Base-by-base conservation (phyloP, 2,113 vertebrate genomes). In the Uria lomvia region DNA sequence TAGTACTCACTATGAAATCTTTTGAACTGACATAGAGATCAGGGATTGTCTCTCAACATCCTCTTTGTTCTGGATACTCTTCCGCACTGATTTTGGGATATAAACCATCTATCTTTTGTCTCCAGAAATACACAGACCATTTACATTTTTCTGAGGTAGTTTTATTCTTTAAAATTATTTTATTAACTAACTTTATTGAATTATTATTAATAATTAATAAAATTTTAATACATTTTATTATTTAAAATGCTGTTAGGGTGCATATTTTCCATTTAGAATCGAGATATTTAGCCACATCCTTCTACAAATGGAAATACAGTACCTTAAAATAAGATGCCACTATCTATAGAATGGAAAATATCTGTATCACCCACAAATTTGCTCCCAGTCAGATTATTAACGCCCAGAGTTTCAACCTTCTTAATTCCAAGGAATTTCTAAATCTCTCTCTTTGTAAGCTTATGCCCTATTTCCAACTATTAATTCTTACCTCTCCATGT, bases 351-450 rank as follows among this genome's bases (percentile, higher is more conserved):
- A 91, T 53, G 56, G 65, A 78, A 91, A 81, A 87, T 40, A 82
- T 7, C 75, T 80, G 4, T 52, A 76, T 75, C 34, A 6, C 38
- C 40, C 60, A 88, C 55, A 90, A n/a, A 59, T 45, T 65, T 81
- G 72, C 49, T 85, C 53, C 76, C 56, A 50, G 63, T 63, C 63
- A 74, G 63, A 47, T 83, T 76, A 78, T 77, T 90, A 90, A 80
- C 8, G 56, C 43, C 12, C 53, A 76, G 38, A 63, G 66, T 74
- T 90, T 77, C 56, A 77, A 73, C 50, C 42, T 58, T 74, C 76
- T 91, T 87, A 91, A 91, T 85, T 92, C n/a, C 47, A 95, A 87
- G 55, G 56, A 86, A 67, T 74, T 94, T 84, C 76, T 81, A 74
- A 74, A 90, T 67, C 63, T 84, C 74, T 66, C n/a, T 70, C 68